phyloP scores from a whole-genome alignment of 2,888 invertebrate genomes.

The Acanthoscelides obtectus region DNA sequence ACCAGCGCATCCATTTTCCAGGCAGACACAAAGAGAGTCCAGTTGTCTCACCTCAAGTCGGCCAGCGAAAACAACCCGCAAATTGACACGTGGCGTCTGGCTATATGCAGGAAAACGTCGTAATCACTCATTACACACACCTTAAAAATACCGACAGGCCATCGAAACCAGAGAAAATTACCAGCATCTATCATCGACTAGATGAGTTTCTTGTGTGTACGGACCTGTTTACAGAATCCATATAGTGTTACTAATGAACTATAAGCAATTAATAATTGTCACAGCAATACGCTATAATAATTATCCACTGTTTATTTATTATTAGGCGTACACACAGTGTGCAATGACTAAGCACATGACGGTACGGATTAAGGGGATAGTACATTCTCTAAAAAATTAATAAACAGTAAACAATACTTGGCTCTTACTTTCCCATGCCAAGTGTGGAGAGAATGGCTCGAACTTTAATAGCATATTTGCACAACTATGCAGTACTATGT shows the following conservation, averaged over 20 bases:
- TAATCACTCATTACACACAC: background rate
- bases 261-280: constrained; percentile 2
- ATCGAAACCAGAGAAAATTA: background rate
- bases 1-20: background rate
- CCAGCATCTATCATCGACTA: background rate
- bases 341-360: background rate
- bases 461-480: no score
- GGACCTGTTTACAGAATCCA: background rate
- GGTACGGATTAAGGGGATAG: background rate
- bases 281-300: constrained; percentile 3
- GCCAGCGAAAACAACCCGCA: background rate
- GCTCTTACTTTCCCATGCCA: no score
- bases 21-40: background rate
- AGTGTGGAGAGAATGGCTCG: no score
- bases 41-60: background rate
- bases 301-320: constrained; percentile 1
- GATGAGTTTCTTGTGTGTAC: background rate
- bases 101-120: background rate
- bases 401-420: no score
- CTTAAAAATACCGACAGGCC: background rate
- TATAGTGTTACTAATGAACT: background rate
- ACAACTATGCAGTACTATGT: no score
- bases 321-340: background rate
- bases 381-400: no score
- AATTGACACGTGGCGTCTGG: background rate